phyloP scores from a whole-genome alignment of 2,888 invertebrate genomes.

The Carpatolechia fugitivella region DNA sequence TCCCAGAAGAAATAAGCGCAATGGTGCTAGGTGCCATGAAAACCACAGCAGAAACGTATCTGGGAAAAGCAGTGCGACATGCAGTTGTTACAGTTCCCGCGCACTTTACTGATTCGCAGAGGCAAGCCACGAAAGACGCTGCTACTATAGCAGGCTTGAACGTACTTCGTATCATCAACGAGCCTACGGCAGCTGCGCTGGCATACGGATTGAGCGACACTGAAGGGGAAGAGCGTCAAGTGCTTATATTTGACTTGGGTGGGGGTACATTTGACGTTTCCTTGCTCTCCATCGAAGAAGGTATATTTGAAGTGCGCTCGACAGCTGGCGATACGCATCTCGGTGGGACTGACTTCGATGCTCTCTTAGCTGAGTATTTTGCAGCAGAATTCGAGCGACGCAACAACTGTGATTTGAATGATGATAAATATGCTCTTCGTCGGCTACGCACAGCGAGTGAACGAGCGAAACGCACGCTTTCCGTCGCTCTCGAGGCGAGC shows the following conservation, averaged over 20 bases:
- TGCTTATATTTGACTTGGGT: slow-evolving; percentile 81
- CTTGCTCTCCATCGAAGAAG: slow-evolving; percentile 88
- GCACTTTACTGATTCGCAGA: slow-evolving; percentile 82
- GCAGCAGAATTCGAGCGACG: slow-evolving; percentile 82
- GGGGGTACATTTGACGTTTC: slow-evolving; percentile 93
- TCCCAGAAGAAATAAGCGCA: slow-evolving; percentile 80
- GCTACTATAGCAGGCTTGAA: slow-evolving; percentile 88
- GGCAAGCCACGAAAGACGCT: slow-evolving; percentile 81
- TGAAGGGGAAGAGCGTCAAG: slow-evolving; percentile 81
- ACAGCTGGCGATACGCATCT: slow-evolving; percentile 87
- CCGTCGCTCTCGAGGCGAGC: slow-evolving; percentile 30
- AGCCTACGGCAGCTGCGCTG: slow-evolving; percentile 88
- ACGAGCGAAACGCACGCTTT: slow-evolving; percentile 83
- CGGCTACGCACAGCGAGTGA: slow-evolving; percentile 83
- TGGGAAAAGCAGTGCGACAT: slow-evolving; percentile 78
- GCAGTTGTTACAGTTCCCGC: slow-evolving; percentile 86
- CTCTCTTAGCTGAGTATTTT: slow-evolving; percentile 77
- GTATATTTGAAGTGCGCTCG: slow-evolving; percentile 84
- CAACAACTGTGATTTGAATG: slow-evolving; percentile 78
- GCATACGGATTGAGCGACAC: slow-evolving; percentile 85
- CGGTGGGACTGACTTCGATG: slow-evolving; percentile 82
- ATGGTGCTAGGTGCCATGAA: slow-evolving; percentile 87
- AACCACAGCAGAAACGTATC: slow-evolving; percentile 81
- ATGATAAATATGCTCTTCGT: slow-evolving; percentile 79
- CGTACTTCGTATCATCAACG: slow-evolving; percentile 89